phyloP scores from a whole-genome alignment of 1,140 invertebrate species.

The Theocolax elegans region DNA sequence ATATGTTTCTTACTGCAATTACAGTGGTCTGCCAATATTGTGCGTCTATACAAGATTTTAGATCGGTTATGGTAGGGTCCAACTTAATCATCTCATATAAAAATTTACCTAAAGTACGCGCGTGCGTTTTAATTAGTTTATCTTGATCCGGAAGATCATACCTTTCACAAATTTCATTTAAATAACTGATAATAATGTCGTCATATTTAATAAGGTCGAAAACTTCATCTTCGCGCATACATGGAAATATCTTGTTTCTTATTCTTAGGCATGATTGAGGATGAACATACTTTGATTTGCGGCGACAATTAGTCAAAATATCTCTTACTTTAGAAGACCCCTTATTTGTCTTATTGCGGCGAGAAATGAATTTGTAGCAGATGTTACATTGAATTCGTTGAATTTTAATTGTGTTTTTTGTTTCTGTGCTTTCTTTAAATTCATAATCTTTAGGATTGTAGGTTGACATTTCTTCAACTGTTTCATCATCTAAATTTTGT shows the following conservation, averaged over 20 bases:
- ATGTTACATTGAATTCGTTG: no score
- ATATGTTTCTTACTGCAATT: neutral
- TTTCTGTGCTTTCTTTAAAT: no score
- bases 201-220: neutral
- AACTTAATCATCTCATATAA: neutral
- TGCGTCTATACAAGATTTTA: neutral
- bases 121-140: neutral
- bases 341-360: no score
- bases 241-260: neutral
- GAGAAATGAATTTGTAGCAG: no score
- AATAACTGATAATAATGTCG: neutral
- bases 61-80: neutral
- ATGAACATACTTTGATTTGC: neutral
- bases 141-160: neutral
- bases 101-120: neutral
- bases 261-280: neutral
- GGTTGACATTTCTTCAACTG: no score
- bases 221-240: neutral
- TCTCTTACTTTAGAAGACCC: no score
- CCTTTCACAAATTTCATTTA: neutral
- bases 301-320: neutral
- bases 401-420: no score
- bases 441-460: no score
- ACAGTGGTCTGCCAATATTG: neutral
- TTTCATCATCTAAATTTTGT: no score